Evolutionary conservation across 1,140 invertebrate species (phyloP).

Genomic region (Lamellibrachia luymesi): DNA sequence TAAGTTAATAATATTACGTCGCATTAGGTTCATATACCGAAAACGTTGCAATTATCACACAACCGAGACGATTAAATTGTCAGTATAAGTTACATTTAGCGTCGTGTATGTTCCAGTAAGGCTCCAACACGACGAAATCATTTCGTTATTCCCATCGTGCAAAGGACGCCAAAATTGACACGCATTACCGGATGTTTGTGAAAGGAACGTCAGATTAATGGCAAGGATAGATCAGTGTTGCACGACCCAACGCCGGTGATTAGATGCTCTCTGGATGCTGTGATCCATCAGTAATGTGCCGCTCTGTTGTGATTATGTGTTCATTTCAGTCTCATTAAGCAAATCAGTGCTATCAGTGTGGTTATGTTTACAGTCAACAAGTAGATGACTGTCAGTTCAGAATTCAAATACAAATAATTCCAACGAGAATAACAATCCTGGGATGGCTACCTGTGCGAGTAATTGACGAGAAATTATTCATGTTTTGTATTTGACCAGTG

Average conservation of each 20-base stretch:
- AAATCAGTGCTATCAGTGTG: background rate
- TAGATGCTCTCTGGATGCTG: background rate
- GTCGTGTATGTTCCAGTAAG: background rate
- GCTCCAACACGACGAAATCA: background rate
- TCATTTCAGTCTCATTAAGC: background rate
- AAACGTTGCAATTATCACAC: background rate
- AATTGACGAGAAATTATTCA: no score
- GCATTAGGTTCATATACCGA: background rate
- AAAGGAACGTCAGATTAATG: background rate
- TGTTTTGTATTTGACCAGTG: no score
- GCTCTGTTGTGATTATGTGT: background rate
- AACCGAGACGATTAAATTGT: no score
- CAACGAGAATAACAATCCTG: background rate
- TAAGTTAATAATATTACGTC: background rate
- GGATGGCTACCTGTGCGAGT: background rate
- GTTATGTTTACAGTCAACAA: background rate
- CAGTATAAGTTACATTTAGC: no score
- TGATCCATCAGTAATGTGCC: background rate
- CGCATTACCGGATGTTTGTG: background rate
- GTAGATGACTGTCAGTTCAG: background rate
- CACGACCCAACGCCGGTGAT: background rate
- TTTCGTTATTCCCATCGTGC: background rate
- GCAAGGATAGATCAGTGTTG: background rate
- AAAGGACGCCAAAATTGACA: background rate
- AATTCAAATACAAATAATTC: background rate